Evolutionary conservation across 2,888 invertebrate species (phyloP), one percentile per base, ranked within the genome.

Genomic region (Macrophya annulata): DNA sequence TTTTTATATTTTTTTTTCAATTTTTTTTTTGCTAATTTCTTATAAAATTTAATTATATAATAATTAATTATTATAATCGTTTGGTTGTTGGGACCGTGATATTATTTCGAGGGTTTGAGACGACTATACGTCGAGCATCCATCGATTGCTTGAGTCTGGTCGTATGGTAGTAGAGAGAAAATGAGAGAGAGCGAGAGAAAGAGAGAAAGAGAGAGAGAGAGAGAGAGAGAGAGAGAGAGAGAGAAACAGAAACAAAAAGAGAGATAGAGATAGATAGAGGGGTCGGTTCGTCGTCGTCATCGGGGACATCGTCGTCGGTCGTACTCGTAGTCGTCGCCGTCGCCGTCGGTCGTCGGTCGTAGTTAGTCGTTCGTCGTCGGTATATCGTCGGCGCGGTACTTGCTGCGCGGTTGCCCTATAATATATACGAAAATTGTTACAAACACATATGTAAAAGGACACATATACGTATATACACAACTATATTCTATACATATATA

Each of bases 331-430:
- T 21, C 25, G 72, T 40, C 71, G 48, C 0, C 17, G 72, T 72
- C 71, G 25, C 5, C 17, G 72, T 72, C 71, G 59, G 31, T 76
- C 59, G 79, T 79, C 79, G 79, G 79, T 21, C n/a, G 74, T 76
- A 45, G 55, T 12, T 48, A 59, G 55, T 79, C 79, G 79, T 48
- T 37, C 55, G 62, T 21, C 12, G 76, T 76, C 76, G 59, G 25
- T 31, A 12, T 48, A 51, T 77, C 62, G 81, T 81, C 81, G 81
- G 81, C 81, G 81, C 81, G 81, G 37, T 9, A 12, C 43, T 37
- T 21, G 62, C 21, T 81, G 62, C 81, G 81, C 81, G 59, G 31
- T 31, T 31, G 31, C 3, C 31, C 31, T 31, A 31, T 31, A 31
- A 31, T 59, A 59, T 59, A 62, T 1, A 62, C 62, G 62, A 62